Percentiles rank a stretch among this genome's conserved stretches.
Evolutionary conservation across 2,113 vertebrate genomes (phyloP).

Genomic region (Rostratula benghalensis): DNA sequence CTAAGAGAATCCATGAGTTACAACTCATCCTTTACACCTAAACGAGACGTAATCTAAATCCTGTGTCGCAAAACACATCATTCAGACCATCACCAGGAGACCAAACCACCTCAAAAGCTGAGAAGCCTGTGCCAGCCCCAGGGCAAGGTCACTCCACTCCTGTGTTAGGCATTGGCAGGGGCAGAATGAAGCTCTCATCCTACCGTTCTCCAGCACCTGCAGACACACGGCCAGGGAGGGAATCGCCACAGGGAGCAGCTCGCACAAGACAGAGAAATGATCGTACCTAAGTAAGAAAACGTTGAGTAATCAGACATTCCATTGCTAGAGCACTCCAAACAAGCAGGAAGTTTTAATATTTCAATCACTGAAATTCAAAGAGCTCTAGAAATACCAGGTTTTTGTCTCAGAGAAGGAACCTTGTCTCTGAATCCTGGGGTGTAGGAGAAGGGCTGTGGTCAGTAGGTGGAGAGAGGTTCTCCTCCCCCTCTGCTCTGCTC

Average conservation of each 20-base stretch:
- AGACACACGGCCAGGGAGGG: conserved; percentile 90
- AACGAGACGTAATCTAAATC: not conserved
- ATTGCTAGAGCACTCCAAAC: not conserved
- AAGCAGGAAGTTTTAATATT: not conserved
- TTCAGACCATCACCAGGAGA: not conserved
- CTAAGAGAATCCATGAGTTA: not conserved
- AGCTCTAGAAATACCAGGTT: not conserved
- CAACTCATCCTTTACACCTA: not conserved
- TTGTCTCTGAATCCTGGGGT: not conserved
- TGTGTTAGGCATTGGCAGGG: not conserved
- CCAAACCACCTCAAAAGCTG: not conserved
- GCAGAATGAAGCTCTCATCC: not conserved
- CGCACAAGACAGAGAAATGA: conserved; percentile 93
- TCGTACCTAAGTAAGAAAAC: conserved; percentile 82
- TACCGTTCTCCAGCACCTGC: conserved; percentile 83
- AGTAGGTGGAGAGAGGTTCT: too few relatives aligned
- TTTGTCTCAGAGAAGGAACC: not conserved
- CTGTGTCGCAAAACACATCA: too few relatives aligned
- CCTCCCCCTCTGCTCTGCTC: too few relatives aligned
- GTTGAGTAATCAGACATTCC: not conserved
- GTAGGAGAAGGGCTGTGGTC: too few relatives aligned
- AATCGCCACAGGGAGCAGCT: conserved; percentile 89
- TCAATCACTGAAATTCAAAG: not conserved
- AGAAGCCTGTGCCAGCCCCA: not conserved
- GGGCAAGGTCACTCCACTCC: not conserved